Evolutionary conservation across 2,888 invertebrate genomes (phyloP).

Genomic region (Iphiclides podalirius): DNA sequence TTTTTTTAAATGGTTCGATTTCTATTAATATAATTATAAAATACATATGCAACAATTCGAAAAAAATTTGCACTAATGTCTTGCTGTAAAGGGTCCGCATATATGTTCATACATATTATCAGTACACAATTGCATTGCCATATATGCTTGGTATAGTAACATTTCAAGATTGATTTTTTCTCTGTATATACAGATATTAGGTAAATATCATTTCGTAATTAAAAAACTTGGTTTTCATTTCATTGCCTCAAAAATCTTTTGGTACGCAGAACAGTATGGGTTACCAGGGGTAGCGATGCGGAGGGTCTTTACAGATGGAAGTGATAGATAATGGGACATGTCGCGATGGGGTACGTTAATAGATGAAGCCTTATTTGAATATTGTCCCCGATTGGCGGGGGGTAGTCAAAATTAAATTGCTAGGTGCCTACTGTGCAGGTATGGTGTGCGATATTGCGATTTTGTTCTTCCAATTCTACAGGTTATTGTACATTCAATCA

Average conservation of each 20-base stretch:
- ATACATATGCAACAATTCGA: too few species aligned
- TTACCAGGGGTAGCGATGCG: slow-evolving; percentile 37
- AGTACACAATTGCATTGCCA: too few species aligned
- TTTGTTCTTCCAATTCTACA: slow-evolving; percentile 13
- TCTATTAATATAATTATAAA: too few species aligned
- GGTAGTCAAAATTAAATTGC: slow-evolving; percentile 71
- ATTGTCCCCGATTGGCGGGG: slow-evolving; percentile 68
- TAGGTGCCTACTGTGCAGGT: slow-evolving; percentile 59
- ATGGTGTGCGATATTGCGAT: slow-evolving; percentile 29
- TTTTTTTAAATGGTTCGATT: too few species aligned
- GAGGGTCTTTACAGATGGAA: slow-evolving; percentile 63
- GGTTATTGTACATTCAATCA: neutral
- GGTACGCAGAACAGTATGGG: slow-evolving; percentile 28
- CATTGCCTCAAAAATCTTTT: slow-evolving; percentile 35
- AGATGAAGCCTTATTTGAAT: slow-evolving; percentile 79
- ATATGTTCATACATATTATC: too few species aligned
- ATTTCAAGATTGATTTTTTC: too few species aligned
- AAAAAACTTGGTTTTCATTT: slow-evolving; percentile 23
- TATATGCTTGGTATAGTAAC: too few species aligned
- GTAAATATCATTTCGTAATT: too few species aligned
- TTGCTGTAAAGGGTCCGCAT: too few species aligned
- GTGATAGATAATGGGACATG: slow-evolving; percentile 70
- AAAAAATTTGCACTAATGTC: too few species aligned
- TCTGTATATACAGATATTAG: too few species aligned
- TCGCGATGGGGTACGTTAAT: slow-evolving; percentile 70